phyloP scores from a whole-genome alignment of 2,113 vertebrate genomes.

The Triplophysa dalaica region DNA sequence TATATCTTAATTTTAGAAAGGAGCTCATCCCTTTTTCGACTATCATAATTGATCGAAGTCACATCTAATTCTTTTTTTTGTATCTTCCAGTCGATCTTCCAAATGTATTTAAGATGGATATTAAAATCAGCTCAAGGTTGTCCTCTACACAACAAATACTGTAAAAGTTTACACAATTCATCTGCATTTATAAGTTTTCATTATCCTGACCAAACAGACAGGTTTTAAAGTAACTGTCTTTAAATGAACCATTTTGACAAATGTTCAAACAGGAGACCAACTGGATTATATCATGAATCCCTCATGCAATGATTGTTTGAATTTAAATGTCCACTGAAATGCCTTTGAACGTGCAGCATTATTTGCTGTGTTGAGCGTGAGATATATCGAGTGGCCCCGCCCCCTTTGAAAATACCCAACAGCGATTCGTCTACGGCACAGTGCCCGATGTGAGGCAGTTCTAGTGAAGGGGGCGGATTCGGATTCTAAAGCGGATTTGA shows the following conservation, averaged over 20 bases:
- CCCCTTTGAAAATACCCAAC: too few relatives aligned
- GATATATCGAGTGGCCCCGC: too few relatives aligned
- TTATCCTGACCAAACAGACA: background rate
- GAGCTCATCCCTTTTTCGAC: too few relatives aligned
- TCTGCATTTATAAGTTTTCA: background rate
- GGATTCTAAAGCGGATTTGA: too few relatives aligned
- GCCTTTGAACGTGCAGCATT: too few relatives aligned
- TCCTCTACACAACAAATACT: background rate
- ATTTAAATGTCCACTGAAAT: background rate
- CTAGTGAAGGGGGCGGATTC: background rate
- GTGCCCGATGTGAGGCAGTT: too few relatives aligned
- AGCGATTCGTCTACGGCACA: too few relatives aligned
- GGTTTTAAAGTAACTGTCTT: background rate
- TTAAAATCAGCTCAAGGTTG: background rate
- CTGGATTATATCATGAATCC: background rate
- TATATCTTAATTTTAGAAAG: too few relatives aligned
- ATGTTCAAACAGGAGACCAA: background rate
- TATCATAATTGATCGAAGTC: background rate
- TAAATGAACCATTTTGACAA: background rate
- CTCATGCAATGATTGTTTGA: slow-evolving; percentile 10
- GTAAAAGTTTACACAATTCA: background rate
- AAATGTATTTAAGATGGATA: background rate
- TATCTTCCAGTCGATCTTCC: background rate
- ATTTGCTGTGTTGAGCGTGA: too few relatives aligned
- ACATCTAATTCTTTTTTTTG: background rate